phyloP scores from a whole-genome alignment of 2,113 vertebrate species.

The Periophthalmodon schlosseri region DNA sequence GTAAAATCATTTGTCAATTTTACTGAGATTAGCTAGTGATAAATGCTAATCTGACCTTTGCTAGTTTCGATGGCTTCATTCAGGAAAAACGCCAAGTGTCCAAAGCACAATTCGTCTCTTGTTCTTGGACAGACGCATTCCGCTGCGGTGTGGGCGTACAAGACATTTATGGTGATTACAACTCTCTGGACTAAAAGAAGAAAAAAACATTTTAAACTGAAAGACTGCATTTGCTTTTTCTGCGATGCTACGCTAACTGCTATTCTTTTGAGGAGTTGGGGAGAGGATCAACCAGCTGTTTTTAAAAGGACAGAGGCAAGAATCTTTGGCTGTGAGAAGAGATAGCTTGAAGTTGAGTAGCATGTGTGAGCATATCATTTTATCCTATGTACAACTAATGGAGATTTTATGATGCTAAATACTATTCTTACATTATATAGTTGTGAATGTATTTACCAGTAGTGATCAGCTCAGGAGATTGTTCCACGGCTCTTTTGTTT shows the following conservation, averaged over 20 bases:
- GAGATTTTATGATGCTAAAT: too few relatives aligned
- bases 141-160: slow-evolving; percentile 42
- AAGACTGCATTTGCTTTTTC: slow-evolving; percentile 44
- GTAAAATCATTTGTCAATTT: slow-evolving; percentile 22
- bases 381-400: too few relatives aligned
- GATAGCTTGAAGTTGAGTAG: too few relatives aligned
- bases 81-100: slow-evolving; percentile 41
- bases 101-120: slow-evolving; percentile 63
- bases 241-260: slow-evolving; percentile 45
- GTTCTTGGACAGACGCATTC: slow-evolving; percentile 64
- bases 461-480: too few relatives aligned
- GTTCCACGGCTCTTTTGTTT: too few relatives aligned
- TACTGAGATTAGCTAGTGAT: not conserved
- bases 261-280: not conserved
- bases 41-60: slow-evolving; percentile 30
- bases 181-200: slow-evolving; percentile 25
- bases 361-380: too few relatives aligned
- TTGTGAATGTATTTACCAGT: too few relatives aligned
- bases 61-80: slow-evolving; percentile 41
- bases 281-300: not conserved
- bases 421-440: too few relatives aligned
- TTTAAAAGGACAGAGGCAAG: too few relatives aligned
- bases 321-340: too few relatives aligned
- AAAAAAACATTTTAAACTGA: slow-evolving; percentile 48
- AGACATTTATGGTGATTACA: slow-evolving; percentile 61